Evolutionary conservation across 2,888 invertebrate species (phyloP).

Genomic region (Chaitophorus viminalis): DNA sequence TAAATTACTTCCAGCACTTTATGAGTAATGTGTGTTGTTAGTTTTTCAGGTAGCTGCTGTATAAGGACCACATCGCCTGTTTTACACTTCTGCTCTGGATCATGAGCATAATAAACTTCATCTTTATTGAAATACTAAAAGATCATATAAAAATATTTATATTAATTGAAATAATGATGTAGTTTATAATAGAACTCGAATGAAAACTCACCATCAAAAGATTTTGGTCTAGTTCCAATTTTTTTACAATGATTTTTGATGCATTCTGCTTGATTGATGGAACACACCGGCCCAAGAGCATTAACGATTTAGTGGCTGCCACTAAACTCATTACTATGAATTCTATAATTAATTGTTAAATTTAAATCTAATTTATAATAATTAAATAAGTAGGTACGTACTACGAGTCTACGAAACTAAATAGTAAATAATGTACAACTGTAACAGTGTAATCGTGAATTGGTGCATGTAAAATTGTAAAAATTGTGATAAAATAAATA

Average conservation of each 20-base stretch:
- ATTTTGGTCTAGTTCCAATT: constrained; percentile 79
- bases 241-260: constrained; percentile 80
- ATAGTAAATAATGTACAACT: no score
- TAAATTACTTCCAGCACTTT: constrained; percentile 82
- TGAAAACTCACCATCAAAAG: constrained; percentile 76
- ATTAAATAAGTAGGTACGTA: no score
- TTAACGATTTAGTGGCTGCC: constrained; percentile 69
- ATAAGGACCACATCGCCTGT: constrained; percentile 85
- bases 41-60: constrained; percentile 76
- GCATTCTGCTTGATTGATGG: constrained; percentile 82
- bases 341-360: not conserved
- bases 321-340: constrained; percentile 66
- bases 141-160: constrained; percentile 64
- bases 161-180: not conserved
- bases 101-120: constrained; percentile 79
- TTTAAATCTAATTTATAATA: no score
- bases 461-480: not conserved
- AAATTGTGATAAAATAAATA: not conserved
- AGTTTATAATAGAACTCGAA: constrained; percentile 33
- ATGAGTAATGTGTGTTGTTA: constrained; percentile 82
- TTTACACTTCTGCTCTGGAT: constrained; percentile 81
- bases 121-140: constrained; percentile 82
- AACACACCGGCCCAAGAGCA: constrained; percentile 81
- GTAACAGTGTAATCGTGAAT: no score
- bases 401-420: no score